Evolutionary conservation across 2,113 vertebrate species (phyloP), one percentile per base, ranked within the genome.

Genomic region (Cephalopterus ornatus): DNA sequence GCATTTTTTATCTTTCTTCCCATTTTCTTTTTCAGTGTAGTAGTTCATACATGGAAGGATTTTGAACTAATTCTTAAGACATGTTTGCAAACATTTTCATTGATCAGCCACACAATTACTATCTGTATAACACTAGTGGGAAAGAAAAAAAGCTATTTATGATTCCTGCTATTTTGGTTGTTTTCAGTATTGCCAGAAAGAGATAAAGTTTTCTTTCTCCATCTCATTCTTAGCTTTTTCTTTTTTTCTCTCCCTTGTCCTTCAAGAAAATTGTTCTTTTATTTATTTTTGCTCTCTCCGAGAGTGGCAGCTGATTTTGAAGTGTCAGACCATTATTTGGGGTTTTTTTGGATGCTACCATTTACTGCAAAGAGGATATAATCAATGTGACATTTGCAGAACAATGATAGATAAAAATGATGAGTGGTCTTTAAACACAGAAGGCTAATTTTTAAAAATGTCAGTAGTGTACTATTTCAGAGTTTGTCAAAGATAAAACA

Each of bases 381-480:
- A 98, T 98, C 98, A 98, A 98, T 98, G 97, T 98, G 97, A 98
- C 98, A 98, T 98, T 98, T 98, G 91, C 96, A 95, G 97, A 97
- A 97, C 91, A 97, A 97, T 97, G 97, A 98, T 97, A 97, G 95
- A 97, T 98, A 97, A 98, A 96, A 97, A 97, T 94, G 96, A 95
- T 89, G 90, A 98, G 93, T 97, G 92, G 86, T 97, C 96, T 98
- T 98, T 98, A 98, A 98, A 98, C 8, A 26, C 15, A 46, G 94
- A 94, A 96, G 93, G 89, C 93, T 97, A 98, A 97, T 98, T 98
- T 98, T 98, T 97, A 56, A 96, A 98, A 98, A 98, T 98, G 97
- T 97, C 98, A 98, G 95, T 87, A 94, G 86, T 93, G 89, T 96
- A 97, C 96, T 97, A 95, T 97, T 98, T 97, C 96, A 97, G 97